Conservation (phyloP, 1,140 invertebrate species). For the Drosophila kepulauana region DNA sequence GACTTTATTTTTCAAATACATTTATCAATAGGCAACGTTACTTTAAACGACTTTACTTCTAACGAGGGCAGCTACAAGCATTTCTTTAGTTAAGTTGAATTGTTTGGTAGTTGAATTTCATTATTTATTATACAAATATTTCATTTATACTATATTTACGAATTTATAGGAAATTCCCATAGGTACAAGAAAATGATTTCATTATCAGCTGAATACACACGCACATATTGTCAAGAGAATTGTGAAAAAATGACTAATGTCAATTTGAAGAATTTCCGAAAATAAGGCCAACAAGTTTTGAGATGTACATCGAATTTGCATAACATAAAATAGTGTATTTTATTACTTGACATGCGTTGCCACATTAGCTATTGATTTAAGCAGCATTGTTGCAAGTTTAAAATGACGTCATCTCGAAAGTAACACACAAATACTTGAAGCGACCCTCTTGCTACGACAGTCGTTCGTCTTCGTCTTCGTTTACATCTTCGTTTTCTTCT, state of each 20-base stretch:
- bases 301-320: background rate
- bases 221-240: background rate
- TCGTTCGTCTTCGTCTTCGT: constrained; percentile 19
- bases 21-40: constrained; percentile 40
- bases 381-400: background rate
- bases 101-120: background rate
- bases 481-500: too few relatives aligned
- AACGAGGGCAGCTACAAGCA: constrained; percentile 16
- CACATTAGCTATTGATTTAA: background rate
- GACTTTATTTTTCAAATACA: constrained; percentile 10
- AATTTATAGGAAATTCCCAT: background rate
- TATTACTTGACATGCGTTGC: too few relatives aligned
- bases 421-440: constrained; percentile 1
- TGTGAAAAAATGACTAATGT: too few relatives aligned
- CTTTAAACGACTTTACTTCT: background rate
- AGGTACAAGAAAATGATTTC: background rate
- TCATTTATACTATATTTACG: background rate
- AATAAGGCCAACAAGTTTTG: background rate
- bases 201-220: background rate
- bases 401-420: constrained; percentile 2
- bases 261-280: too few relatives aligned
- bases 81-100: background rate
- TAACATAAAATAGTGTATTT: too few relatives aligned
- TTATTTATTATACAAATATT: background rate
- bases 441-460: constrained; percentile 5